phyloP scores from a whole-genome alignment of 2,888 invertebrate species.

The Erpobdella octoculata region DNA sequence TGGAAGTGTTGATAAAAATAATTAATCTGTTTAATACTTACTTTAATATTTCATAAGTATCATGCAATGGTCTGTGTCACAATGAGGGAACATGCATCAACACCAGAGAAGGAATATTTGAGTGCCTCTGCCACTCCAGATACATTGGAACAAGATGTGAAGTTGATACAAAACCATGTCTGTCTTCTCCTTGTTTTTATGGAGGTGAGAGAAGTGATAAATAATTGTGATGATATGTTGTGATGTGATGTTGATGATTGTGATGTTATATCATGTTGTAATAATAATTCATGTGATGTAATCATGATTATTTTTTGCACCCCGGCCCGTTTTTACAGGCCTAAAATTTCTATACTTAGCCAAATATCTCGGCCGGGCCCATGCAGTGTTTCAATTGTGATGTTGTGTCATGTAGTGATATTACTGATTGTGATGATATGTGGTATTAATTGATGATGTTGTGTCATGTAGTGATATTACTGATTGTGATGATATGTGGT shows the following conservation, averaged over 20 bases:
- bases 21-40: background rate
- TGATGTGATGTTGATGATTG: background rate
- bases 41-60: constrained; percentile 41
- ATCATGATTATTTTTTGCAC: too few species aligned
- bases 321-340: too few species aligned
- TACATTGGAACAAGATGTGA: constrained; percentile 74
- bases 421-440: background rate
- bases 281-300: too few species aligned
- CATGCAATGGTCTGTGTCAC: constrained; percentile 66
- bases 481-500: too few species aligned
- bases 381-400: too few species aligned
- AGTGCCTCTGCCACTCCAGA: constrained; percentile 68
- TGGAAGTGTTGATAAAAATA: too few species aligned
- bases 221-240: background rate
- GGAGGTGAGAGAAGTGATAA: constrained; percentile 34
- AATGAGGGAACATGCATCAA: constrained; percentile 64
- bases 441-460: background rate
- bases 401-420: background rate
- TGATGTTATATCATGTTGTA: background rate
- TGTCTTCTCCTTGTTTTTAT: constrained; percentile 36
- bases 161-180: constrained; percentile 57
- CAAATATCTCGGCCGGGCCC: too few species aligned
- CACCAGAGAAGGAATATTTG: constrained; percentile 58
- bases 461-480: background rate
- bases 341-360: too few species aligned